phyloP scores from a whole-genome alignment of 2,888 invertebrate species.

The Liopterus haemorrhoidalis region DNA sequence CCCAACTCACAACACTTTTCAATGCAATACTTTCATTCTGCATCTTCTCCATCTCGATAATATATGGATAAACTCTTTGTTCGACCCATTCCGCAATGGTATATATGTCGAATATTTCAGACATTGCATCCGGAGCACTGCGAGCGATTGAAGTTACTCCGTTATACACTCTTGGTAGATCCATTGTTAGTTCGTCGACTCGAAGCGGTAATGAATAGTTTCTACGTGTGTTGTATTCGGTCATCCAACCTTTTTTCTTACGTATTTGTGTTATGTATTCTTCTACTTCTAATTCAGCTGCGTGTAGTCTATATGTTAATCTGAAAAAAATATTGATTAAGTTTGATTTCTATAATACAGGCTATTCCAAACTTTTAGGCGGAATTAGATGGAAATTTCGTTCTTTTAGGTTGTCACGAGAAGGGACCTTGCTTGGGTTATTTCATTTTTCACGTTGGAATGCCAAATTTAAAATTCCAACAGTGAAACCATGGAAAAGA shows the following conservation, averaged over 20 bases:
- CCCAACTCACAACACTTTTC: conserved; percentile 53
- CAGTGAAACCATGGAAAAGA: too few species aligned
- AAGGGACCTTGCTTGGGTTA: too few species aligned
- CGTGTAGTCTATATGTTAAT: conserved; percentile 46
- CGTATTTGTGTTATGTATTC: conserved; percentile 42
- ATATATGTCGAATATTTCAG: conserved; percentile 54
- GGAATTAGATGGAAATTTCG: too few species aligned
- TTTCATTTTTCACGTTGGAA: too few species aligned
- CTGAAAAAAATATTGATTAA: too few species aligned
- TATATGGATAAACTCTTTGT: conserved; percentile 56
- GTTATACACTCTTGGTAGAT: conserved; percentile 54
- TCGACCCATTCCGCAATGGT: conserved; percentile 62
- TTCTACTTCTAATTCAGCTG: conserved; percentile 44
- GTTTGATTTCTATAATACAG: conserved; percentile 25
- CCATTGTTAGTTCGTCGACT: conserved; percentile 55
- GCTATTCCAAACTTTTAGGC: too few species aligned
- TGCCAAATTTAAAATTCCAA: too few species aligned
- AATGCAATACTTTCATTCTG: conserved; percentile 50
- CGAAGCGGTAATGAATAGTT: conserved; percentile 63
- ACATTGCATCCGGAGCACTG: conserved; percentile 52
- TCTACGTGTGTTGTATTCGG: conserved; percentile 61
- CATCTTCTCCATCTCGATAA: conserved; percentile 50
- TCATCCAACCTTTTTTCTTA: conserved; percentile 57
- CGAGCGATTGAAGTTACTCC: conserved; percentile 51
- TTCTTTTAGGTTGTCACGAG: too few species aligned